Evolutionary conservation across 1,140 invertebrate genomes (phyloP).

Genomic region (Drosophila subobscura): DNA sequence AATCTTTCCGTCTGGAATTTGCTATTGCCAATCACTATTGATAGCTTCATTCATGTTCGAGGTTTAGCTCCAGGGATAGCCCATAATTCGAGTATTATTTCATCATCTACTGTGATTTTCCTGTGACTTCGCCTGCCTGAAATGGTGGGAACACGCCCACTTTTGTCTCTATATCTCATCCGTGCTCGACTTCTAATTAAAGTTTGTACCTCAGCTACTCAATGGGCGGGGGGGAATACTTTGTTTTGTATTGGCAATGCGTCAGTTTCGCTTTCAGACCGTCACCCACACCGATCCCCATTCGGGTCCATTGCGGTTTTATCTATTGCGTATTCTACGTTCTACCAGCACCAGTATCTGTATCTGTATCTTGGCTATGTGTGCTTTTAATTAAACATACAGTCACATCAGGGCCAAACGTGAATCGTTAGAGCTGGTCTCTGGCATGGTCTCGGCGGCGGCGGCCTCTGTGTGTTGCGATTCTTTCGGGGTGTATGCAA

Average conservation of each 20-base stretch:
- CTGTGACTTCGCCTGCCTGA: too few species aligned
- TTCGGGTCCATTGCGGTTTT: conserved; percentile 45
- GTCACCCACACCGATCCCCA: conserved; percentile 6
- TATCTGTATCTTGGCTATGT: conserved; percentile 32
- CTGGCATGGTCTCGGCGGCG: not conserved
- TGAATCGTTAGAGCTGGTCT: conserved; percentile 6
- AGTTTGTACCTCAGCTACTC: conserved; percentile 26
- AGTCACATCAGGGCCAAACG: conserved; percentile 21
- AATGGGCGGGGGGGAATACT: not conserved
- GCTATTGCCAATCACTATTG: too few species aligned
- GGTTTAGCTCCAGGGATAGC: too few species aligned
- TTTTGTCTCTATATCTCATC: too few species aligned
- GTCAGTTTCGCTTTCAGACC: conserved; percentile 20
- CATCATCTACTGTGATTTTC: too few species aligned
- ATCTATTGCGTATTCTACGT: conserved; percentile 49
- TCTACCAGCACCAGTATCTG: not conserved
- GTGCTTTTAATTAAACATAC: conserved; percentile 77
- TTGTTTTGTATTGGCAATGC: conserved; percentile 12
- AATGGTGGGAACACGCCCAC: too few species aligned
- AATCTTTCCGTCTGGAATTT: conserved; percentile 15
- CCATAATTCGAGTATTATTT: too few species aligned
- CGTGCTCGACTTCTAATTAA: conserved; percentile 29
- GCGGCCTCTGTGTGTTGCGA: conserved; percentile 3
- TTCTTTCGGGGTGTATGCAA: conserved; percentile 53
- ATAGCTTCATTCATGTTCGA: too few species aligned